Conservation (phyloP, 2,888 invertebrate genomes). For the Gastracanthus pulcherrimus region DNA sequence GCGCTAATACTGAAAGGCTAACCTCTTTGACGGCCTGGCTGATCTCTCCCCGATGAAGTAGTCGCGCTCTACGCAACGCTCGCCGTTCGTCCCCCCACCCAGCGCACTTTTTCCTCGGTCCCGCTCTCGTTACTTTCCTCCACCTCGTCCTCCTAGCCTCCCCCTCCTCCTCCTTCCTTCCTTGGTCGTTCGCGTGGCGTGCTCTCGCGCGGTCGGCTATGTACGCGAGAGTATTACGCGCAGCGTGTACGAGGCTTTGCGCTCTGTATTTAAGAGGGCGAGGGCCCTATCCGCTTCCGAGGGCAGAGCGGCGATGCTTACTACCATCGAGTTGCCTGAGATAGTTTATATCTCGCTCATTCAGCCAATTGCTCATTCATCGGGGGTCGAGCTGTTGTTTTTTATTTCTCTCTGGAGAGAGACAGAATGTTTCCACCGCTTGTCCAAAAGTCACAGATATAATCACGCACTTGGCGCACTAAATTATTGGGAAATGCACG, state of each 20-base stretch:
- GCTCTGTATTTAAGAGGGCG: slow-evolving; percentile 19
- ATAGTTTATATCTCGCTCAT: neutral
- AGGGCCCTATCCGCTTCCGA: slow-evolving; percentile 28
- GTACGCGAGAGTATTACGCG: neutral
- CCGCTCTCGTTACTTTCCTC: slow-evolving; percentile 46
- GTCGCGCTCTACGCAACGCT: slow-evolving; percentile 7
- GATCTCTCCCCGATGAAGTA: slow-evolving; percentile 46
- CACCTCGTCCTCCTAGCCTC: neutral
- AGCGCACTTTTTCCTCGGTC: slow-evolving; percentile 2
- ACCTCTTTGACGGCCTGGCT: slow-evolving; percentile 51
- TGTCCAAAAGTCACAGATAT: neutral
- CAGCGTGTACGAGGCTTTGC: too few relatives aligned
- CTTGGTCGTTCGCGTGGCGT: neutral
- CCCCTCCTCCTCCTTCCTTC: neutral
- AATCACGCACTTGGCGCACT: too few relatives aligned
- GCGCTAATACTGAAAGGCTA: slow-evolving; percentile 52
- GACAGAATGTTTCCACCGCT: neutral
- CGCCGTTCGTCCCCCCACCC: neutral
- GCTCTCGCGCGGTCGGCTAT: neutral
- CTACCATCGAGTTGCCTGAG: neutral
- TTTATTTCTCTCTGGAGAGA: too few relatives aligned
- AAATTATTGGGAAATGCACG: too few relatives aligned
- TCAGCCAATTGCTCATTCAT: neutral
- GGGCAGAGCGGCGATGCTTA: neutral
- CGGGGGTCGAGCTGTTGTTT: neutral